Base-by-base conservation (phyloP, 2,888 invertebrate species). In the Tetragonula carbonaria region DNA sequence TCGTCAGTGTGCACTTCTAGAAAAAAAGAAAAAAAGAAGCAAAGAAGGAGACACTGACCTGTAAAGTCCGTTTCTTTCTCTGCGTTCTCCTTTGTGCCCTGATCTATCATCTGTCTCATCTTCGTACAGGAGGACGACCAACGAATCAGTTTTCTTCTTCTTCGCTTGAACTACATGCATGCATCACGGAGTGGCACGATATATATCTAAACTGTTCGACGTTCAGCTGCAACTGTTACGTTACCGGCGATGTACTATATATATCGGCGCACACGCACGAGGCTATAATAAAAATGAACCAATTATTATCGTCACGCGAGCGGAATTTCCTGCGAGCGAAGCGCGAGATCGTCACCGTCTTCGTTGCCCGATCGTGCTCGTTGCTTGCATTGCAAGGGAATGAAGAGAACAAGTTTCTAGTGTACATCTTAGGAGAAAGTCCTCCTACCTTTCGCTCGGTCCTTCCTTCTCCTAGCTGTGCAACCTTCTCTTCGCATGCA, bases 351-450 rank as follows among this genome's bases (percentile, higher is more conserved):
- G 14, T 55, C 53, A 8, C 33, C 33, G 73, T 51, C 16, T 59
- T 33, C 63, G 51, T 65, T 51, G 21, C 11, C 21, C 53, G 53
- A 59, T 62, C 65, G 66, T 63, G 53, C 55, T 66, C 50, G 77
- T 67, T 53, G 59, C 81, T 59, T 53, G 72, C 21, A 55, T 53
- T 57, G 71, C 75, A 75, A 70, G 38, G 62, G 74, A 78, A 81
- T 67, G 68, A 76, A 57, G 59, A 71, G 55, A 71, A 78, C 67
- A 51, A 55, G 78, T 88, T 83, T 80, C 70, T 71, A 79, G 45
- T 53, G 71, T 4, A 51, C 73, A 85, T 87, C 85, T 85, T 70
- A 57, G 81, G 87, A 85, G 89, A 88, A 88, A 65, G 80, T 84
- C 87, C 87, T 87, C 84, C 89, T 84, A 82, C 82, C 70, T 84